Conservation (phyloP, 2,888 invertebrate genomes). For the Trisateles emortualis region DNA sequence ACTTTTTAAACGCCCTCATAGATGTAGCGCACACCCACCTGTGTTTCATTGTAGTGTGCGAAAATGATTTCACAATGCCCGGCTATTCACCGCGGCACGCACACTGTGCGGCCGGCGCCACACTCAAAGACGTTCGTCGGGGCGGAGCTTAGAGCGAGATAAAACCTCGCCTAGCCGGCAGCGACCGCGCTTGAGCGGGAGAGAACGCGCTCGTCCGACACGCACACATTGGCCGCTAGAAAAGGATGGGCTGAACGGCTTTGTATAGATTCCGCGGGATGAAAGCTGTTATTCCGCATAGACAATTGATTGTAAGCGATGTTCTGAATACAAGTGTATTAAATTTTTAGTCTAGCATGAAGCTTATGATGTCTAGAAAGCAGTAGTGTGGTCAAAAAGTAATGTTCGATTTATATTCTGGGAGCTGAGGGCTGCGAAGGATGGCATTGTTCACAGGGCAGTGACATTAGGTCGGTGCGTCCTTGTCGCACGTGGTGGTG, state of each 20-base stretch:
- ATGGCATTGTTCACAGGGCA: constrained; percentile 85
- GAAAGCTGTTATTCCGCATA: constrained; percentile 81
- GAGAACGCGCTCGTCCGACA: constrained; percentile 62
- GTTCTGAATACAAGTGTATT: constrained; percentile 57
- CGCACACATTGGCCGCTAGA: constrained; percentile 81
- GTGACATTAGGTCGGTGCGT: constrained; percentile 85
- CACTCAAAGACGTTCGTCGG: constrained; percentile 73
- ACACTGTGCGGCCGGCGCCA: constrained; percentile 69
- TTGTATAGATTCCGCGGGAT: constrained; percentile 83
- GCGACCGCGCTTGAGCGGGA: constrained; percentile 66
- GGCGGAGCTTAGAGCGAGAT: constrained; percentile 84
- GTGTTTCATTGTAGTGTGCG: constrained; percentile 80
- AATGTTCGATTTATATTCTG: constrained; percentile 62
- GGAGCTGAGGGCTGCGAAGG: constrained; percentile 63
- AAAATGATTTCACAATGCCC: constrained; percentile 78
- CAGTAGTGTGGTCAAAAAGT: constrained; percentile 33
- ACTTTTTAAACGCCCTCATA: constrained; percentile 86
- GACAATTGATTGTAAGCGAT: constrained; percentile 81
- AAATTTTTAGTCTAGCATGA: constrained; percentile 45
- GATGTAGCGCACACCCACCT: constrained; percentile 82
- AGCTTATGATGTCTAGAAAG: constrained; percentile 20
- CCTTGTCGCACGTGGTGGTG: constrained; percentile 79
- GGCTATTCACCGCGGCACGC: constrained; percentile 72
- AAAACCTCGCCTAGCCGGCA: constrained; percentile 67
- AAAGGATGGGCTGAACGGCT: constrained; percentile 81